Percentiles rank a stretch among this genome's conserved stretches.
Conservation (phyloP, 2,888 invertebrate genomes). For the Aradus depressus region DNA sequence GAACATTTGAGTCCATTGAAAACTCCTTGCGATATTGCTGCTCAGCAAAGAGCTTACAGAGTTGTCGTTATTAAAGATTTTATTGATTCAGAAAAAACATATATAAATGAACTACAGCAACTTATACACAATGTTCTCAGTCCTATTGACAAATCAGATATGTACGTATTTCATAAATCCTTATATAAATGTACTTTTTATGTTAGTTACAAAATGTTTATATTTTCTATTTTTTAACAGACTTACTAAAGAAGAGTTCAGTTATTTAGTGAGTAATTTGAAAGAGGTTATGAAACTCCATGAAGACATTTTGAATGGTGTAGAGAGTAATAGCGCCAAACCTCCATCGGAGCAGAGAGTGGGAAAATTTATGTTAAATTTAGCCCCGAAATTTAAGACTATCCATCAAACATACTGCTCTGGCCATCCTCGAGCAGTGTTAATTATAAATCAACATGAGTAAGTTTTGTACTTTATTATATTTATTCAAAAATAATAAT, state of each 20-base stretch:
- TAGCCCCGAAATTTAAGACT: slow-evolving; percentile 68
- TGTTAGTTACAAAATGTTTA: slow-evolving; percentile 6
- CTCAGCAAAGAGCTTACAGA: slow-evolving; percentile 59
- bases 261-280: slow-evolving; percentile 77
- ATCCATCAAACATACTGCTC: slow-evolving; percentile 83
- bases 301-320: slow-evolving; percentile 60
- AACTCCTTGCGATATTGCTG: slow-evolving; percentile 30
- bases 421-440: slow-evolving; percentile 88
- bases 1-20: slow-evolving; percentile 26
- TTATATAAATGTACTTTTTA: slow-evolving; percentile 8
- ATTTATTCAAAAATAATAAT: neutral
- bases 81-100: slow-evolving; percentile 82
- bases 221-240: slow-evolving; percentile 7
- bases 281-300: slow-evolving; percentile 77
- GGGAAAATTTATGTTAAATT: slow-evolving; percentile 80
- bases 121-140: slow-evolving; percentile 73
- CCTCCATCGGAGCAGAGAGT: slow-evolving; percentile 68
- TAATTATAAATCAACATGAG: slow-evolving; percentile 86
- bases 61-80: slow-evolving; percentile 80
- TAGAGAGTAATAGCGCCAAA: slow-evolving; percentile 67
- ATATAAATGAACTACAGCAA: slow-evolving; percentile 79
- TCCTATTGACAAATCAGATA: slow-evolving; percentile 73
- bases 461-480: slow-evolving; percentile 40
- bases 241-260: slow-evolving; percentile 57
- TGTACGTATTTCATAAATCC: slow-evolving; percentile 51